These are phyloP conservation scores for Sphecodes monilicornis DNA, from an alignment of 2,888 invertebrate genomes.

Conservation along the genomic window DNA sequence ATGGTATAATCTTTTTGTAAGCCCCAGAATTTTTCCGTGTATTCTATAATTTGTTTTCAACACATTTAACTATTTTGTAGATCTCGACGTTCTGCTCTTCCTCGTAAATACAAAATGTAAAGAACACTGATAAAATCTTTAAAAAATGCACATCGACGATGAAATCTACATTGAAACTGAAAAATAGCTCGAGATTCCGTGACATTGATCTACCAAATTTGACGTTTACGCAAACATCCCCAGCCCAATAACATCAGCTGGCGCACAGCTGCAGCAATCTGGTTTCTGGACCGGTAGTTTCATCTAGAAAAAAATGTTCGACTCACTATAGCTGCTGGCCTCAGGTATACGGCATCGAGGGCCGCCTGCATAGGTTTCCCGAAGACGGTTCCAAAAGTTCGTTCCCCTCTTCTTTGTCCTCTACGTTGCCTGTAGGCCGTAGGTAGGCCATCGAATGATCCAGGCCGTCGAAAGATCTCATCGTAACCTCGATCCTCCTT, in stretches of 20 bases:
- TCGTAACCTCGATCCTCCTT: background rate
- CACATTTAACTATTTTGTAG: too few relatives aligned
- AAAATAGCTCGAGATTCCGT: background rate
- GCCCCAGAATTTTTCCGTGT: background rate
- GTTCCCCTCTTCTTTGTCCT: slow-evolving; percentile 29
- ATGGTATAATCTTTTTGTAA: too few relatives aligned
- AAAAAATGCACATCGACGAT: background rate
- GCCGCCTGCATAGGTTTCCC: background rate
- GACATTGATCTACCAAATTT: background rate
- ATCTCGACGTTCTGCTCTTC: too few relatives aligned
- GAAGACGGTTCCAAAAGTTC: background rate
- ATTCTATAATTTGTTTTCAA: too few relatives aligned
- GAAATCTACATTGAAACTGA: background rate
- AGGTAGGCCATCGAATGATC: background rate
- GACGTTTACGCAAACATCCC: background rate
- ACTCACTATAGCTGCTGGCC: background rate
- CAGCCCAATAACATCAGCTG: background rate
- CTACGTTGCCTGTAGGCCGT: background rate
- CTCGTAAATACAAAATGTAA: background rate
- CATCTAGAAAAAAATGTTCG: background rate
- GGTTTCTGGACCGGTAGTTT: background rate
- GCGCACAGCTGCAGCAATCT: background rate
- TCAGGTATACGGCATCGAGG: slow-evolving; percentile 3
- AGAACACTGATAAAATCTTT: background rate
- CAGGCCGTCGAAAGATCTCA: slow-evolving; percentile 2